Conservation (phyloP, 2,888 invertebrate genomes). For the Hemicrepidius hirtus region DNA sequence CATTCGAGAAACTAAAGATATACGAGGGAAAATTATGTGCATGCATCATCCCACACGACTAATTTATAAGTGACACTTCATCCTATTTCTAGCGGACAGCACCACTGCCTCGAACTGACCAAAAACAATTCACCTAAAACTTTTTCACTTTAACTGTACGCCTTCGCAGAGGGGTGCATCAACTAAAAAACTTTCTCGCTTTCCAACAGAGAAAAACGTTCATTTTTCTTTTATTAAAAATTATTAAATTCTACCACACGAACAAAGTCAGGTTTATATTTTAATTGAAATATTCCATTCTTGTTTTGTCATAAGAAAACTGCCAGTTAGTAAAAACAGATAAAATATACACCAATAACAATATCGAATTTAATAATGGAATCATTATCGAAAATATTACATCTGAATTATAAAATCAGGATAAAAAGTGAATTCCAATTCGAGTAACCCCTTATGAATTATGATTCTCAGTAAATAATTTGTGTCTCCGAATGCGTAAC, state of each 20-base stretch:
- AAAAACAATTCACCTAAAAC: conserved; percentile 32
- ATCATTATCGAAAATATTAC: too few species aligned
- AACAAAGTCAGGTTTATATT: background rate
- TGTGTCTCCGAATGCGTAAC: too few species aligned
- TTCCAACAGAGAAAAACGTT: conserved; percentile 10
- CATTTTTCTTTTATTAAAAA: conserved; percentile 27
- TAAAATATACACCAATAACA: too few species aligned
- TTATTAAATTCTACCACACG: background rate
- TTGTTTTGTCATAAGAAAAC: too few species aligned
- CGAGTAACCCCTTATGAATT: too few species aligned
- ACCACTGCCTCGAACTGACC: conserved; percentile 6
- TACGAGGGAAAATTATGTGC: conserved; percentile 42
- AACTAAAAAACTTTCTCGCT: conserved; percentile 10
- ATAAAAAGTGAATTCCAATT: too few species aligned
- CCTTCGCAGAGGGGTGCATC: conserved; percentile 18
- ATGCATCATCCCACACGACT: conserved; percentile 36
- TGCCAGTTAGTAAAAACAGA: too few species aligned
- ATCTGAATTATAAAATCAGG: too few species aligned
- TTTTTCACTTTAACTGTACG: conserved; percentile 15
- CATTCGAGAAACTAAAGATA: conserved; percentile 36
- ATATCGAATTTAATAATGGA: too few species aligned
- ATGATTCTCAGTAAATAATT: too few species aligned
- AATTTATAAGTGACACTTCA: conserved; percentile 41
- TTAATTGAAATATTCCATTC: too few species aligned
- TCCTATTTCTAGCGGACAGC: conserved; percentile 35